Percentiles rank a stretch among this genome's conserved stretches.
These are phyloP conservation scores for Crotalus viridis DNA, from an alignment of 2,113 vertebrate genomes.

Conservation along the genomic window DNA sequence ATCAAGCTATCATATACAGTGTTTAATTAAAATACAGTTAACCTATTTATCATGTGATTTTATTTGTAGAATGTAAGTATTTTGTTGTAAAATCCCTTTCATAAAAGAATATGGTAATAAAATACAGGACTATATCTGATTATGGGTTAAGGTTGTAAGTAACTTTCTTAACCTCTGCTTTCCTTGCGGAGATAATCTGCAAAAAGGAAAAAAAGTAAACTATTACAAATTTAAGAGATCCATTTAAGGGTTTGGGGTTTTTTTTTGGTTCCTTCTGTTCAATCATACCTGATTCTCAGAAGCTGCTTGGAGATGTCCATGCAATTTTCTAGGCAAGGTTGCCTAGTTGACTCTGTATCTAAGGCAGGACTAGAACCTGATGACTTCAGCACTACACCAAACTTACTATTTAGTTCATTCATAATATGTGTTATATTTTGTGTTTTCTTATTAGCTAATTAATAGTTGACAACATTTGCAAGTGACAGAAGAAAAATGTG, in stretches of 20 bases:
- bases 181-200: neutral
- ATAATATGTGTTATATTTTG: neutral
- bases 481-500: neutral
- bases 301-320: neutral
- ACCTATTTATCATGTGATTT: neutral
- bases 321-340: neutral
- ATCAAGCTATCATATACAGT: constrained; percentile 19
- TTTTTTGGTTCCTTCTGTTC: neutral
- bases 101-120: neutral
- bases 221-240: neutral
- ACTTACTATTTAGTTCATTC: neutral
- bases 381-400: neutral
- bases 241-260: neutral
- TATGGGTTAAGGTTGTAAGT: neutral
- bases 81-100: neutral
- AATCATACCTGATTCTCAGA: neutral
- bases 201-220: neutral
- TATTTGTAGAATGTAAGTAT: neutral
- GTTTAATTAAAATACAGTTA: constrained; percentile 26
- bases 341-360: neutral
- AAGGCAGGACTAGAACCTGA: neutral
- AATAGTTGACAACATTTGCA: neutral
- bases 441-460: neutral
- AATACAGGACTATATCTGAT: neutral
- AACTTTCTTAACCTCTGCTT: neutral